Percentiles rank a stretch among this genome's conserved stretches.
These are phyloP conservation scores for Halcyon malimbica DNA, from an alignment of 2,113 vertebrate genomes.

Conservation along the genomic window DNA sequence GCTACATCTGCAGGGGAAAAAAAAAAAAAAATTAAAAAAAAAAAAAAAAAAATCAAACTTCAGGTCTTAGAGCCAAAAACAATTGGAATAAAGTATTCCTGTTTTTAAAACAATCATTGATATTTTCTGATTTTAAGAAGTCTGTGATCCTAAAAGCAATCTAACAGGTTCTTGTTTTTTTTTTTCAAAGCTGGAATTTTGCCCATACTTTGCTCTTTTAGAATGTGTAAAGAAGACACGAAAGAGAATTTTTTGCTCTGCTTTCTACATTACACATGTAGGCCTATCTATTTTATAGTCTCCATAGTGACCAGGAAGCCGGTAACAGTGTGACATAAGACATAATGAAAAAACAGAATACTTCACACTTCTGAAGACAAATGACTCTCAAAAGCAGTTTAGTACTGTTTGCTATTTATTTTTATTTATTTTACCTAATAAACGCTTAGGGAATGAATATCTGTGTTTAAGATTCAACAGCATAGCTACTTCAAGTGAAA, in stretches of 20 bases:
- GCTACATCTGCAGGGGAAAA: not conserved
- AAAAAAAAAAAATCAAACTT: not conserved
- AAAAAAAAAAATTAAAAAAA: not conserved
- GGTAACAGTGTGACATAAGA: constrained; percentile 7
- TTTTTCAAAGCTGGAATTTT: constrained; percentile 42
- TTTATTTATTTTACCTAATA: not conserved
- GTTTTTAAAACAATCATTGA: not conserved
- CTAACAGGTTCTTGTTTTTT: not conserved
- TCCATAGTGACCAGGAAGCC: constrained; percentile 49
- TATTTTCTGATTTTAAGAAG: constrained; percentile 10
- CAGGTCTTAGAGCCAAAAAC: constrained; percentile 22
- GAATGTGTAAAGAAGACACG: not conserved
- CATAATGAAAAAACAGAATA: constrained; percentile 5
- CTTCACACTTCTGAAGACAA: constrained; percentile 3
- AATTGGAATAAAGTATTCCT: constrained; percentile 43
- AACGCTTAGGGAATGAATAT: not conserved
- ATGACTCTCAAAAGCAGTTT: not conserved
- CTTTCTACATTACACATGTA: not conserved
- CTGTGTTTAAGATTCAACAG: not conserved
- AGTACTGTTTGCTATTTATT: not conserved
- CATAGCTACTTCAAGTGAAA: not conserved
- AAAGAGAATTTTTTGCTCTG: not conserved
- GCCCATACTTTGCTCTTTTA: constrained; percentile 20
- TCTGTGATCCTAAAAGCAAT: not conserved
- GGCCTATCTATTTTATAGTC: constrained; percentile 26